These are phyloP conservation scores for Gallinago jamesoni DNA, from an alignment of 2,113 vertebrate species.

Conservation along the genomic window DNA sequence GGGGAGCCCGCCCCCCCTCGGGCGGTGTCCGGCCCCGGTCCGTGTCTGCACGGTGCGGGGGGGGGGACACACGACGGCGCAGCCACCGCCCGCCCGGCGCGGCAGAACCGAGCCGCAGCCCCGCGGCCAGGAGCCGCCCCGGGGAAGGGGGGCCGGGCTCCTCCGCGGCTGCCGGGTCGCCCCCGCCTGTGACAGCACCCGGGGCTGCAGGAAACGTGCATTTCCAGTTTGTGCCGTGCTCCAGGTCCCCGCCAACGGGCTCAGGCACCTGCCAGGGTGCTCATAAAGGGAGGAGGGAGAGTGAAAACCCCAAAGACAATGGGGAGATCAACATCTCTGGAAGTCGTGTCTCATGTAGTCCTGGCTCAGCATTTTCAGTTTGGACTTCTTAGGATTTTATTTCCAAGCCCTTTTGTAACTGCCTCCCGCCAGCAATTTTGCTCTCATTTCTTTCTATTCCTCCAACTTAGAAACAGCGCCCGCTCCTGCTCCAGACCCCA, in stretches of 20 bases:
- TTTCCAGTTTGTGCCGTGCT: accelerated
- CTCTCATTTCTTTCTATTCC: not conserved
- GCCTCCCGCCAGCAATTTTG: not conserved
- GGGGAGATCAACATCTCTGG: not conserved
- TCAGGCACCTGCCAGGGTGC: not conserved
- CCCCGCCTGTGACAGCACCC: accelerated
- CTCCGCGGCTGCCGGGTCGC: not conserved
- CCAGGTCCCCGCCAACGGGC: accelerated
- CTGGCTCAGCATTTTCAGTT: not conserved
- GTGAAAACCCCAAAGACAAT: accelerated
- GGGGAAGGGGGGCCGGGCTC: too few species aligned
- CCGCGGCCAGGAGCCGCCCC: too few species aligned
- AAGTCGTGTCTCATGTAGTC: not conserved
- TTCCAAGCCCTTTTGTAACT: not conserved
- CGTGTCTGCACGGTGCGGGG: too few species aligned
- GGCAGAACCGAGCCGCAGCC: too few species aligned
- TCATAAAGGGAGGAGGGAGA: not conserved
- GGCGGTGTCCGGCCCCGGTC: too few species aligned
- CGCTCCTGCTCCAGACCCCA: not conserved
- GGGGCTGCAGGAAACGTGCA: not conserved
- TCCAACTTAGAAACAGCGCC: not conserved
- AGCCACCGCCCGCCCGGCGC: too few species aligned
- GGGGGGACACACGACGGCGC: too few species aligned
- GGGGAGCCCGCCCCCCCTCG: too few species aligned
- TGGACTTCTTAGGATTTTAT: not conserved